Evolutionary conservation across 2,113 vertebrate genomes (phyloP).

Genomic region (Arothron firmamentum): DNA sequence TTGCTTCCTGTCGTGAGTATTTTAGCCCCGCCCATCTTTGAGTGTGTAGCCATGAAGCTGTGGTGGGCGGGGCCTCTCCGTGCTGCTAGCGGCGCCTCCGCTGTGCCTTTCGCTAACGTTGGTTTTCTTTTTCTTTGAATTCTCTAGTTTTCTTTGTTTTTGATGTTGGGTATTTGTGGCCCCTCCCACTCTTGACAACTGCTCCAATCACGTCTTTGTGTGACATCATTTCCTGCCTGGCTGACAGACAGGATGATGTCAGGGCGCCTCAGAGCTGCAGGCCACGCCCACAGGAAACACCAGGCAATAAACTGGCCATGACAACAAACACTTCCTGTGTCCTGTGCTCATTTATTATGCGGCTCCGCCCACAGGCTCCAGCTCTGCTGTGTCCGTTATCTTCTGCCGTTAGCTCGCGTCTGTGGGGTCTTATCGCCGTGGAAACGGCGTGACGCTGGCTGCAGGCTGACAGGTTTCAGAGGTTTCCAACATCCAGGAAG

Average conservation of each 20-base stretch:
- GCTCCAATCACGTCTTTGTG: not conserved
- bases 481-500: no score
- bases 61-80: conserved; percentile 33
- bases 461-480: no score
- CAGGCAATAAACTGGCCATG: no score
- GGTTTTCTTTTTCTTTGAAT: conserved; percentile 31
- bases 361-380: no score
- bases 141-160: conserved; percentile 10
- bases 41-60: not conserved
- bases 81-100: conserved; percentile 48
- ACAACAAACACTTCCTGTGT: no score
- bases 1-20: conserved; percentile 32
- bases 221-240: not conserved
- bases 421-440: no score
- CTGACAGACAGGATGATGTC: conserved; percentile 24
- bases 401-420: no score
- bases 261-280: conserved; percentile 10
- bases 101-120: conserved; percentile 16
- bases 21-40: conserved; percentile 31
- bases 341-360: no score
- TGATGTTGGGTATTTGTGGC: conserved; percentile 10
- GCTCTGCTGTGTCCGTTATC: no score
- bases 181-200: conserved; percentile 9
- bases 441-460: no score
- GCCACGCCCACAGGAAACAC: no score